phyloP scores from a whole-genome alignment of 1,140 invertebrate species.

The Halyomorpha halys region DNA sequence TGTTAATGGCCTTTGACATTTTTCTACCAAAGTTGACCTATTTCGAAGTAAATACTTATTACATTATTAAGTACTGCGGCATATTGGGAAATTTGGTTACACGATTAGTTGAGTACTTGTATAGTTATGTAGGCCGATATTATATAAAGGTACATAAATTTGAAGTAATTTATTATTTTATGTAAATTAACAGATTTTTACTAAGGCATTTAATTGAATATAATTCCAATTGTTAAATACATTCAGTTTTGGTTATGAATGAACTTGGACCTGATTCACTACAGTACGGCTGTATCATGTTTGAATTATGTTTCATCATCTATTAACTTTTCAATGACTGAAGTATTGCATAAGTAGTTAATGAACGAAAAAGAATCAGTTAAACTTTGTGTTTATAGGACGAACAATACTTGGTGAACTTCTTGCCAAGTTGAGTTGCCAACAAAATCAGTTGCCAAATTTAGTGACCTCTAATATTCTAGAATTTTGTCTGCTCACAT shows the following conservation, averaged over 20 bases:
- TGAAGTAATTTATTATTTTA: not conserved
- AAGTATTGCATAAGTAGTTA: no score
- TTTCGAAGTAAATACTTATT: conserved; percentile 15
- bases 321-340: no score
- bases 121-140: conserved; percentile 15
- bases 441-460: conserved; percentile 16
- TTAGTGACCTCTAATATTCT: conserved; percentile 9
- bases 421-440: conserved; percentile 6
- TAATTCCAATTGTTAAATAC: no score
- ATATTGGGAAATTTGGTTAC: not conserved
- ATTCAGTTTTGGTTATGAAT: no score
- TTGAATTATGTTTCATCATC: no score
- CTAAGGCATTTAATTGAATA: no score
- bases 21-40: conserved; percentile 11
- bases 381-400: not conserved
- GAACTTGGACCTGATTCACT: no score
- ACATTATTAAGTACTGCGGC: conserved; percentile 15
- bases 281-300: no score
- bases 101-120: conserved; percentile 12
- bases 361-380: not conserved
- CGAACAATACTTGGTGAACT: conserved; percentile 8
- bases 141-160: conserved; percentile 15
- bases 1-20: conserved; percentile 10
- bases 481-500: not conserved
- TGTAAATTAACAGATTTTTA: no score